Conservation (phyloP, 2,797 vertebrate species). For the Cuniculus paca region DNA sequence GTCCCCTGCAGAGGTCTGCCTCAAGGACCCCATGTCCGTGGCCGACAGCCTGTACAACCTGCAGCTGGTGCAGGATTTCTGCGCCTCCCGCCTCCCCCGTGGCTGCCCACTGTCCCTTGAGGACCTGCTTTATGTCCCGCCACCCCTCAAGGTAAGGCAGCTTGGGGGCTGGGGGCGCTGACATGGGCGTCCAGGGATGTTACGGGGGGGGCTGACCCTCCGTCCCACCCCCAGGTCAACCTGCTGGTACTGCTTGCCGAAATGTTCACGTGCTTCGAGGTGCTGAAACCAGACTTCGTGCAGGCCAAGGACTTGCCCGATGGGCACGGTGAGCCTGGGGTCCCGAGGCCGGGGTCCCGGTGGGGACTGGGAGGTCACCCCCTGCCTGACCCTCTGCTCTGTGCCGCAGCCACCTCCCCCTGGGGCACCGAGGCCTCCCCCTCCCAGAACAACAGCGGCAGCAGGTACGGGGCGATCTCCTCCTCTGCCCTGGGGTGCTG, state of each 20-base stretch:
- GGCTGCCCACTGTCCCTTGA: conserved; percentile 94
- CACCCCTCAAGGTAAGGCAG: conserved; percentile 90
- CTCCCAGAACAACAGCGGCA: conserved; percentile 71
- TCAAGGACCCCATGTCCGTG: conserved; percentile 95
- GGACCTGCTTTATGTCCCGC: conserved; percentile 93
- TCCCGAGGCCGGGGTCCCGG: neutral
- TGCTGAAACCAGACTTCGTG: conserved; percentile 94
- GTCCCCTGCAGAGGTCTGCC: conserved; percentile 91
- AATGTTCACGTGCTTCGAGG: conserved; percentile 94
- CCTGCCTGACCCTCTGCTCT: neutral
- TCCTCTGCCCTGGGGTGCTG: neutral
- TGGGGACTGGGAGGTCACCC: accelerated
- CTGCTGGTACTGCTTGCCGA: conserved; percentile 93
- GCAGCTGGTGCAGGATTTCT: conserved; percentile 95
- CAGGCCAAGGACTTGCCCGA: conserved; percentile 89
- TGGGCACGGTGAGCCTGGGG: conserved; percentile 64
- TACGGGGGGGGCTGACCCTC: neutral
- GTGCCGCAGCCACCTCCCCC: conserved; percentile 63
- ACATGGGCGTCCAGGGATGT: accelerated
- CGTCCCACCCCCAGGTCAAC: conserved; percentile 89
- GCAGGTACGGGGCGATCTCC: conserved; percentile 46
- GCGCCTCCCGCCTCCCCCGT: conserved; percentile 92
- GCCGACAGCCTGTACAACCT: conserved; percentile 95
- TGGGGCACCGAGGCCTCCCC: conserved; percentile 70
- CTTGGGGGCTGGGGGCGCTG: accelerated